Conservation (phyloP, 2,797 vertebrate species). For the Catharus ustulatus region DNA sequence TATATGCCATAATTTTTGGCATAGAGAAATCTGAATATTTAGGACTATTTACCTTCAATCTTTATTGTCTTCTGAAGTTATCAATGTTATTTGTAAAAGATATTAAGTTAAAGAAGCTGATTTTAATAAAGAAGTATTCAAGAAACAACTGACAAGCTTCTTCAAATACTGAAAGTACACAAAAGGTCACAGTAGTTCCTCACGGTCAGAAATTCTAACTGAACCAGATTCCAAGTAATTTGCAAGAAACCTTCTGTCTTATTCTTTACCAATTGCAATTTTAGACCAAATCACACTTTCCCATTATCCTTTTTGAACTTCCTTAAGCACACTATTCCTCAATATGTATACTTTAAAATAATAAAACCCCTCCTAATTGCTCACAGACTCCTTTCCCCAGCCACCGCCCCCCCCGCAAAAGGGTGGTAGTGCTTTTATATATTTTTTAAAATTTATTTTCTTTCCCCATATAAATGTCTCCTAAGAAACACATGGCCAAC, state of each 20-base stretch:
- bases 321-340: slow-evolving; percentile 19
- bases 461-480: not conserved
- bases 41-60: not conserved
- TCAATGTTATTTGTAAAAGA: not conserved
- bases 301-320: slow-evolving; percentile 58
- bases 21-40: not conserved
- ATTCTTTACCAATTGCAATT: slow-evolving; percentile 39
- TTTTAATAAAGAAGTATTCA: not conserved
- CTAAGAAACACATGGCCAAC: not conserved
- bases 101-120: not conserved
- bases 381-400: not conserved
- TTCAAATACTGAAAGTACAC: not conserved
- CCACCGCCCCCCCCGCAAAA: accelerated
- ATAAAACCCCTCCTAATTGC: not conserved
- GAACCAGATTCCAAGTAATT: not conserved
- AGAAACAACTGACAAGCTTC: not conserved
- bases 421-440: not conserved
- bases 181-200: slow-evolving; percentile 17
- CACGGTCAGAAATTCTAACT: slow-evolving; percentile 15
- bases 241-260: slow-evolving; percentile 15
- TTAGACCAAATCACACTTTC: slow-evolving; percentile 61
- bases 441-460: not conserved
- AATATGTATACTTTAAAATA: not conserved
- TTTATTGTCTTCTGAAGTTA: not conserved
- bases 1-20: not conserved